Base-by-base conservation (phyloP, 1,140 invertebrate species). In the Eriosoma lanigerum region DNA sequence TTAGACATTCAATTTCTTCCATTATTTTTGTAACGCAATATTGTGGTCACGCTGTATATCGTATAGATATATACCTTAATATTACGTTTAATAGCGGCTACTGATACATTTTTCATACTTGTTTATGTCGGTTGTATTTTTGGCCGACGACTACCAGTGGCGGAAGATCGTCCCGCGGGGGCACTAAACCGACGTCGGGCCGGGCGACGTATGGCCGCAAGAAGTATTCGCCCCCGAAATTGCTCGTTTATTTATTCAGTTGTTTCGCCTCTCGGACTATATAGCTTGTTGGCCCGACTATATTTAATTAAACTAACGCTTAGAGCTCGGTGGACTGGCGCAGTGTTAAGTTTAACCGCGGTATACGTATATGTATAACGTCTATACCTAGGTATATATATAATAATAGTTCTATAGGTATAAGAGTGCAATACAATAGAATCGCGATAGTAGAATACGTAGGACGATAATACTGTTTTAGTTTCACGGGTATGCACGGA, bases 241-340 rank as follows among this genome's bases (percentile, higher is more conserved):
- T 78, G 75, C 75, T 78, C 62, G 75, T 78, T 78, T 78, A 78
- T 78, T 78, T 78, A 78, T 78, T 78, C 75, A 78, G 75, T 62
- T 21, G 75, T 38, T 62, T 60, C 54, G 73, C 54, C 13, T 60
- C 73, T 52, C 64, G 8, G 3, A 38, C 32, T 8, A 8, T 38
- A 38, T 78, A 26, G 75, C 75, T 78, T 62, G 56, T 62, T 48
- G 56, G 56, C 52, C 54, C 15, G 75, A 46, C 38, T 76, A 76
- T 76, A 76, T 76, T 76, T 76, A 76, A 76, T 76, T 76, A 76
- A 76, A 76, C 73, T 78, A 78, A 78, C 75, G 56, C 75, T 38
- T 38, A 8, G 32, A 3, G 32, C 32, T 38, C 32, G 15, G 56
- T 21, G 56, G 72, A 44, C 54, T 17, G 38, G 75, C 32, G 32